These are phyloP conservation scores for Aphaenogaster rudis DNA, from an alignment of 1,140 invertebrate species.

Conservation along the genomic window DNA sequence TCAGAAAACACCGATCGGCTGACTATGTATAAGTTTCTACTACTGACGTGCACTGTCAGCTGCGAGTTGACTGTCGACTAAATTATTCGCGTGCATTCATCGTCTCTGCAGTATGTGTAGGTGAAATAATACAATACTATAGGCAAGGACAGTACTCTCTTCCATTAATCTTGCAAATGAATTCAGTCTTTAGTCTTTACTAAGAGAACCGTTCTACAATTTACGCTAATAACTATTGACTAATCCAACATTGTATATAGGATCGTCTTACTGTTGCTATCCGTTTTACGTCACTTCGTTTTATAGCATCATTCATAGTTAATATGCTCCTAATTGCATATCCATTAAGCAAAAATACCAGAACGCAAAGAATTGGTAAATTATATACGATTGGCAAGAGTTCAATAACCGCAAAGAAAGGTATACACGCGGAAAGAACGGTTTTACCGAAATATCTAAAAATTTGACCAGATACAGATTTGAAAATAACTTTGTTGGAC, in stretches of 20 bases:
- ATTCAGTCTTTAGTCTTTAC: constrained; percentile 29
- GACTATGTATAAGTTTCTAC: constrained; percentile 35
- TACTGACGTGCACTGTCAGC: constrained; percentile 35
- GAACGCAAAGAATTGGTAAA: not conserved
- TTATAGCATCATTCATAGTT: not conserved
- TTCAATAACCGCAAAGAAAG: not conserved
- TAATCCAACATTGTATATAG: not conserved
- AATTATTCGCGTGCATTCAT: constrained; percentile 42
- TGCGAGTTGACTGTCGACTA: constrained; percentile 17
- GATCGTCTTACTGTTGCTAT: not conserved
- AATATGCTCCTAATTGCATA: constrained; percentile 7
- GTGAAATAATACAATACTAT: constrained; percentile 17
- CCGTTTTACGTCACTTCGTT: not conserved
- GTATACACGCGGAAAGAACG: too few species aligned
- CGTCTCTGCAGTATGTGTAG: not conserved
- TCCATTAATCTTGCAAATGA: constrained; percentile 52
- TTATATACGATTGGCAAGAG: not conserved
- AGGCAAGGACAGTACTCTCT: not conserved
- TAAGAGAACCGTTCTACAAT: constrained; percentile 14
- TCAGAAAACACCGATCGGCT: constrained; percentile 12
- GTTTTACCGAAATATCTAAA: too few species aligned
- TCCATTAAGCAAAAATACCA: not conserved
- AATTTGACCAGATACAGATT: too few species aligned
- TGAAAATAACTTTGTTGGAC: too few species aligned
- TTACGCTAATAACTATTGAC: constrained; percentile 34